Evolutionary conservation across 2,888 invertebrate genomes (phyloP).

Genomic region (Rhagium mordax): DNA sequence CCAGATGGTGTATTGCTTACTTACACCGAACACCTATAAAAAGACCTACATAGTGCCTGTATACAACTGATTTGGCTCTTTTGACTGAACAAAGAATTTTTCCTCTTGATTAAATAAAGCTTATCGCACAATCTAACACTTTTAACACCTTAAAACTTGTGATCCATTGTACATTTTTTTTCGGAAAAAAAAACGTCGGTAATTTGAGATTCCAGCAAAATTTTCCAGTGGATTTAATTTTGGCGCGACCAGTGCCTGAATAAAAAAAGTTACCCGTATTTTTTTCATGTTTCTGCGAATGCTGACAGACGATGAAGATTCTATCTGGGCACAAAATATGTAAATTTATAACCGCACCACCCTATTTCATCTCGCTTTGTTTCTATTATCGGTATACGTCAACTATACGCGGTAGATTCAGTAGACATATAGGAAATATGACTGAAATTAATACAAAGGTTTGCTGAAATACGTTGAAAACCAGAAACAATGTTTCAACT

Average conservation of each 20-base stretch:
- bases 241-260: background rate
- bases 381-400: background rate
- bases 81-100: constrained; percentile 25
- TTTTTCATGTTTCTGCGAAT: constrained; percentile 11
- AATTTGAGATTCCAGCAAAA: constrained; percentile 21
- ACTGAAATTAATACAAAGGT: background rate
- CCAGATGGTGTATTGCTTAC: constrained; percentile 50
- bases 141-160: constrained; percentile 27
- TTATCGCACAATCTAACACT: constrained; percentile 31
- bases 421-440: background rate
- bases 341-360: background rate
- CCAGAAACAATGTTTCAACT: background rate
- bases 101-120: constrained; percentile 20
- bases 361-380: background rate
- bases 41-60: constrained; percentile 17
- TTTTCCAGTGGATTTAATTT: constrained; percentile 30
- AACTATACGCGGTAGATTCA: background rate
- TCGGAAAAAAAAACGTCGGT: constrained; percentile 2
- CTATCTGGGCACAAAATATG: constrained; percentile 10
- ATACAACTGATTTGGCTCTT: constrained; percentile 19
- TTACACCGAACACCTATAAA: constrained; percentile 34
- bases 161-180: constrained; percentile 29
- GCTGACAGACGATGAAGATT: constrained; percentile 24
- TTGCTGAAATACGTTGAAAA: background rate
- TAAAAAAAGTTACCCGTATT: constrained; percentile 18